phyloP scores from a whole-genome alignment of 2,797 vertebrate species.

The Emys orbicularis region DNA sequence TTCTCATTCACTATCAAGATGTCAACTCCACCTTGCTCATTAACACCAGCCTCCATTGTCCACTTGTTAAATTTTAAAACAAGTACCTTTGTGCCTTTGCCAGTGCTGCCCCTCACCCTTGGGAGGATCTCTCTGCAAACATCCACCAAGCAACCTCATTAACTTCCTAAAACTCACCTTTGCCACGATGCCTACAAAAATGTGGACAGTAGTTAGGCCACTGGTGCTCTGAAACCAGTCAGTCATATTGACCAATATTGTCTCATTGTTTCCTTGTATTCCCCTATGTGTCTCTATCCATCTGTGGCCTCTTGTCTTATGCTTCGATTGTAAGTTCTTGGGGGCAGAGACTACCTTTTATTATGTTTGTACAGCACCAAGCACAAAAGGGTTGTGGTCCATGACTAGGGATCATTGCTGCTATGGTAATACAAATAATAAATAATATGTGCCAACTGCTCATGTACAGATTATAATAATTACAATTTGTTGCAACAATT shows the following conservation, averaged over 20 bases:
- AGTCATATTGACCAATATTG: accelerated
- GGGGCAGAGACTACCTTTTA: not conserved
- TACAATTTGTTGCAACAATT: too few relatives aligned
- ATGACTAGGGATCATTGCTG: not conserved
- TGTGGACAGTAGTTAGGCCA: accelerated
- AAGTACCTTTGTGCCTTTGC: accelerated
- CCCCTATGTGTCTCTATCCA: not conserved
- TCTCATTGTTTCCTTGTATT: not conserved
- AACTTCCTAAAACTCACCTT: not conserved
- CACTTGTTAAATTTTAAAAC: accelerated
- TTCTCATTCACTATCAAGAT: accelerated
- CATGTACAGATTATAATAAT: not conserved
- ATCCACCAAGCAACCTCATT: accelerated
- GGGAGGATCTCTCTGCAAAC: not conserved
- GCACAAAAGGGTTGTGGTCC: not conserved
- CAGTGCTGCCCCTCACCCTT: not conserved
- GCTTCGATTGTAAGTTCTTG: not conserved
- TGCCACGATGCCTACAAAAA: accelerated
- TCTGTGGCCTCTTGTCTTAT: not conserved
- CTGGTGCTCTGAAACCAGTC: not conserved
- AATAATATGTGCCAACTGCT: not conserved
- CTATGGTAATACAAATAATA: not conserved
- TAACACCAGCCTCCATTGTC: accelerated
- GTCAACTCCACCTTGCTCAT: accelerated
- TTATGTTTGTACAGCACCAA: not conserved